Conservation (phyloP, 2,797 vertebrate genomes). For the Sebastes trivittatus region DNA sequence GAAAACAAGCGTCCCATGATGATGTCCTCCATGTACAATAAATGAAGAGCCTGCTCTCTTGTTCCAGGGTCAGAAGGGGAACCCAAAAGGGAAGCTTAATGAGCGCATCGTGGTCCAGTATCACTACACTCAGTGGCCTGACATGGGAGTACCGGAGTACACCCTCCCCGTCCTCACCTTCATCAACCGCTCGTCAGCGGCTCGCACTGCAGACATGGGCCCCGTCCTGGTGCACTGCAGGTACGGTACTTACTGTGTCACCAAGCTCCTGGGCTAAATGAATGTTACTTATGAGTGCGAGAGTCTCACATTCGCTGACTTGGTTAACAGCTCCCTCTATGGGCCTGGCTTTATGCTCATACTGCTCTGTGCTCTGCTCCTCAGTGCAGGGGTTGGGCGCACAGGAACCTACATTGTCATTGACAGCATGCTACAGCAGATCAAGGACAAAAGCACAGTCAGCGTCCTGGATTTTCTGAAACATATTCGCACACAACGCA, state of each 20-base stretch:
- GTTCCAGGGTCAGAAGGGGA: conserved; percentile 91
- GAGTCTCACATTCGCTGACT: conserved; percentile 23
- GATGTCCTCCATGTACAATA: neutral
- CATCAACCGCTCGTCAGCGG: conserved; percentile 93
- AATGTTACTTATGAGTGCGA: conserved; percentile 1
- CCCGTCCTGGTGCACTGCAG: conserved; percentile 98
- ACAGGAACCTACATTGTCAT: conserved; percentile 99
- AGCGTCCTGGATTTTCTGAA: conserved; percentile 98
- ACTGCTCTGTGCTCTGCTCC: conserved; percentile 50
- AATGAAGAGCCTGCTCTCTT: neutral
- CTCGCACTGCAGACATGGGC: conserved; percentile 87
- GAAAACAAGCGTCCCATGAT: neutral
- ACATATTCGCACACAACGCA: conserved; percentile 99
- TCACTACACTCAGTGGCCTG: conserved; percentile 99
- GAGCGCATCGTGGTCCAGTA: conserved; percentile 93
- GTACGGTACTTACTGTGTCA: conserved; percentile 69
- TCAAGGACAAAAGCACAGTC: conserved; percentile 98
- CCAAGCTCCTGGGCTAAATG: conserved; percentile 3
- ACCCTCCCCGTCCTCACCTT: conserved; percentile 97
- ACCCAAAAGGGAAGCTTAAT: conserved; percentile 91
- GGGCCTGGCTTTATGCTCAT: conserved; percentile 23
- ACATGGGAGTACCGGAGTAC: conserved; percentile 98
- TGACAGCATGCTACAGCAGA: conserved; percentile 99
- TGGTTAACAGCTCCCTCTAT: conserved; percentile 39
- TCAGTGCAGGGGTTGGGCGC: conserved; percentile 95